Conservation (phyloP, 2,888 invertebrate species). For the Hemaris fuciformis region DNA sequence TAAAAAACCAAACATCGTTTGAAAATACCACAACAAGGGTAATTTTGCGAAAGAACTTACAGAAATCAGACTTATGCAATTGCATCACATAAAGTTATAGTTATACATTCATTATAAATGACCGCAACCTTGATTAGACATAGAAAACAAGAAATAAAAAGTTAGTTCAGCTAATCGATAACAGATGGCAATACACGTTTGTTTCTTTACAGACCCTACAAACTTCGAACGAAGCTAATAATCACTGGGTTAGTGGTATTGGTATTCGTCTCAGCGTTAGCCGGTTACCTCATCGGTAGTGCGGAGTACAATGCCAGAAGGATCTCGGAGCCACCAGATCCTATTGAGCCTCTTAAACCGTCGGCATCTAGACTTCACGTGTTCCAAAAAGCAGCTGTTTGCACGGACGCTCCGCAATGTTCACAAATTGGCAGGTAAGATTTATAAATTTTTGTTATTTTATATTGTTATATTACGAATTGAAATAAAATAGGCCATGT, state of each 20-base stretch:
- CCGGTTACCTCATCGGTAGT: constrained; percentile 56
- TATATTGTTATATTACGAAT: too few species aligned
- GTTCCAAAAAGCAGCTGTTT: constrained; percentile 87
- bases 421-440: constrained; percentile 89
- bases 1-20: constrained; percentile 21
- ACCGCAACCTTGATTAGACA: background rate
- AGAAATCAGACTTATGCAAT: background rate
- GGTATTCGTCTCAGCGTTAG: constrained; percentile 57
- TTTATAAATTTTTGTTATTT: background rate
- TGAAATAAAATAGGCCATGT: too few species aligned
- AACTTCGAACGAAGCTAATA: constrained; percentile 53
- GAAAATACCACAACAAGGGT: background rate
- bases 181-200: constrained; percentile 36
- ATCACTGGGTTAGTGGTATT: constrained; percentile 47
- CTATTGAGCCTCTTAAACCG: constrained; percentile 82
- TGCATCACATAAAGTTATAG: background rate
- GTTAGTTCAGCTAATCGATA: constrained; percentile 26
- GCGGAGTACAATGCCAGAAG: constrained; percentile 44
- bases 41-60: background rate
- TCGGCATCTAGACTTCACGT: constrained; percentile 85
- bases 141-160: background rate
- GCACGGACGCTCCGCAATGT: constrained; percentile 88
- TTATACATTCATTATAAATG: background rate
- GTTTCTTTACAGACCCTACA: constrained; percentile 59
- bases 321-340: constrained; percentile 83